Base-by-base conservation (phyloP, 2,888 invertebrate species). In the Drosophila longiperda region DNA sequence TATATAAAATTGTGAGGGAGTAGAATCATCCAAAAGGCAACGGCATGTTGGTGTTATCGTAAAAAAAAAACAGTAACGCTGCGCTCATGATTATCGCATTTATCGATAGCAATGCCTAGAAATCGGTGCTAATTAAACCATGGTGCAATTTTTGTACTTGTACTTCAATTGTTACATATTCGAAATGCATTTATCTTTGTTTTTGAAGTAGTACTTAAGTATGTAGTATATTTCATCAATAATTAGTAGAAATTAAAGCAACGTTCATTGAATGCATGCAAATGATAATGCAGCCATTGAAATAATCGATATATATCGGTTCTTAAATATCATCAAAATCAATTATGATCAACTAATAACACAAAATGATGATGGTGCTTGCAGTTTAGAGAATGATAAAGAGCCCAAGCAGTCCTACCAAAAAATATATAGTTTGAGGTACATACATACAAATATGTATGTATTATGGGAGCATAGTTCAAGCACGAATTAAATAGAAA, bases 201-300 rank as follows among this genome's bases (percentile, higher is more conserved):
- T 53, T 48, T 53, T 23, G 26, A 48, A 64, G 40, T 58, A 49
- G 26, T 55, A 59, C 42, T 57, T 50, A 58, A 50, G 20, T 54
- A 57, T 59, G 29, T 38, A 6, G 55, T 53, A 38, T 62, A 38
- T 40, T 40, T 57, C 29, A 40, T 80, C 58, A 20, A 29, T 45
- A 58, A 64, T 23, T 48, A 75, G 26, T 50, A 8, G 17, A 82
- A 73, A 67, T 33, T 3, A 78, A 79, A 68, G 70, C 70, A 82
- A 66, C 79, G 58, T 70, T 67, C 79, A 79, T 54, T 66, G 33
- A 65, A 68, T 71, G 66, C 83, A 83, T 89, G 83, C 83, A 89
- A 87, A 82, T 83, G 72, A 77, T 55, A 83, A 84, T 76, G 83
- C 83, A 83, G 80, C 87, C 81, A 76, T 72, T 55, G 60, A 77